Conservation (phyloP, 2,797 vertebrate species). For the Parauchenoglanis ngamensis region DNA sequence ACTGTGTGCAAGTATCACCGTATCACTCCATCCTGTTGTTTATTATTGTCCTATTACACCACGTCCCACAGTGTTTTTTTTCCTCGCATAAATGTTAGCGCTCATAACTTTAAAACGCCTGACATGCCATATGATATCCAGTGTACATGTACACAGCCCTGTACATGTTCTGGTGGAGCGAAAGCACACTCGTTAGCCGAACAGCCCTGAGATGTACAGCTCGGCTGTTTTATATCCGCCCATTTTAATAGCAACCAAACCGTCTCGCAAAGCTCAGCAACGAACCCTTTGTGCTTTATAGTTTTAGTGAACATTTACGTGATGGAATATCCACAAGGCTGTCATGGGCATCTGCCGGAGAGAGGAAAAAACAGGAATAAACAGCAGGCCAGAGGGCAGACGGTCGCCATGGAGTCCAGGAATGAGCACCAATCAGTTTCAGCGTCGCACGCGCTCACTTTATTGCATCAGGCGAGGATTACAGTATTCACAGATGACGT, state of each 20-base stretch:
- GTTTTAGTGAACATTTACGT: background rate
- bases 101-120: background rate
- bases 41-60: background rate
- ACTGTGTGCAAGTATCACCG: too few relatives aligned
- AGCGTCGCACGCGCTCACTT: background rate
- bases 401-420: background rate
- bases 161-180: background rate
- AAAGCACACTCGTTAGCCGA: background rate
- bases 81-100: background rate
- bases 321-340: background rate
- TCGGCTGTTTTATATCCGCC: background rate
- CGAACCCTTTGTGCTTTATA: too few relatives aligned
- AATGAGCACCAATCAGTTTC: background rate
- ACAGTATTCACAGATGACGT: background rate
- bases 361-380: background rate
- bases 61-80: background rate
- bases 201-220: background rate
- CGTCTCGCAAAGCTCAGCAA: background rate
- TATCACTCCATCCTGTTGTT: background rate
- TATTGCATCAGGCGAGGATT: background rate
- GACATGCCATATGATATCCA: background rate
- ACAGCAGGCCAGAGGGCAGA: background rate
- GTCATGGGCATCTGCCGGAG: background rate
- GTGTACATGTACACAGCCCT: background rate
- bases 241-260: background rate